Base-by-base conservation (phyloP, 2,113 vertebrate species). In the Bettongia penicillata region DNA sequence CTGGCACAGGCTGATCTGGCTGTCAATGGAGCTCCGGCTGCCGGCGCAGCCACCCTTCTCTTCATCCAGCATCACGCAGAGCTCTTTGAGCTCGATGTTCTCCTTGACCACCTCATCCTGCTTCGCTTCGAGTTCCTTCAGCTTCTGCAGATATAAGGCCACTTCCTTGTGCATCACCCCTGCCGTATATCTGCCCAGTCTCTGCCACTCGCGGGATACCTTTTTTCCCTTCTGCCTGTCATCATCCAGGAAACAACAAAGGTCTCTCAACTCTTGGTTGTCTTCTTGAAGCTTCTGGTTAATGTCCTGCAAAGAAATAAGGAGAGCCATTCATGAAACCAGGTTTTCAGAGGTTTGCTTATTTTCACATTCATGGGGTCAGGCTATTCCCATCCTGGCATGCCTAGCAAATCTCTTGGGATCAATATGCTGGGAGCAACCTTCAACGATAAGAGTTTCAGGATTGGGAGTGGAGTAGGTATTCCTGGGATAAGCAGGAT, bases 231-330 rank as follows among this genome's bases (percentile, higher is more conserved):
- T 99, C 99, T 99, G 99, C 55, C 99, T 98, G 98, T 99, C 99
- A 0, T 99, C 99, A 4, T 99, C 99, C 97, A 99, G 98, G 98
- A 99, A 99, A 95, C 99, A 99, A 98, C 99, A 99, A 51, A 99
- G 99, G 97, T 99, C 99, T 95, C 99, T 98, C 97, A 99, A 99
- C 89, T 99, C 99, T 97, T 99, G 99, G 99, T 99, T 99, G 98
- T 99, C 99, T 97, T 99, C 99, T 97, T 99, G 99, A 94, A 99
- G 99, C 97, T 99, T 99, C 99, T 99, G 99, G 98, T 99, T 99
- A 98, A 99, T 99, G 57, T 99, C 99, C 99, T 99, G 98, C 50
- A 98, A 97, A 97, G 94, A 97, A 90, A 95, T 51, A 98, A n/a
- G 55, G 0, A 91, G 1, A 89, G 48, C 53, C 91, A 61, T 91